Evolutionary conservation across 2,888 invertebrate species (phyloP), one percentile per base, ranked within the genome.

Genomic region (Sesia bembeciformis): DNA sequence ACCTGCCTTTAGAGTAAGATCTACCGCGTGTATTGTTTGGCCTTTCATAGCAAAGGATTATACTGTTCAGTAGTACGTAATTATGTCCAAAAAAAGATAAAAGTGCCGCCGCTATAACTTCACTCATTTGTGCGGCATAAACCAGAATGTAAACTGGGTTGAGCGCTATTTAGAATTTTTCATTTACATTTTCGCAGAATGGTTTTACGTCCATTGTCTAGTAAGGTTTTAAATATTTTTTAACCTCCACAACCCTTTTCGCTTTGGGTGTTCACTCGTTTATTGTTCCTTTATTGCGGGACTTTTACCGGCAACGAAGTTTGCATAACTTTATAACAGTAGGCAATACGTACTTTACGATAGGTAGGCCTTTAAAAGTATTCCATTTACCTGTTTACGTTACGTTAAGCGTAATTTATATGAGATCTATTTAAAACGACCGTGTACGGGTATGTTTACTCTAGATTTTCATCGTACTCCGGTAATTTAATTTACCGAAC

Each of bases 271-370:
- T 80, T 76, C 78, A 67, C 66, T 69, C 70, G 67, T 74, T 78
- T 78, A 80, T 80, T 79, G 75, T 77, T 77, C 72, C 72, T 81
- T 78, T 81, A 77, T 81, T 77, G 68, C 68, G 64, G 70, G 68
- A 72, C 71, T 73, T 62, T 76, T 67, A 74, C 77, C 76, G 71
- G 72, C 78, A 73, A 67, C 67, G 67, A 71, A 71, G 75, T 78
- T 83, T 82, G 79, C 76, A 75, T 80, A 80, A 80, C 72, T 70
- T 70, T 70, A 50, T 38, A 46, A 42, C 8, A n/a, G 43, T 46
- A 23, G 41, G 38, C 50, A 50, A 39, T n/a, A 8, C 46, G 46
- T 8, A n/a, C 23, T 4, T 46, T 46, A 46, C 46, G 23, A 46
- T 46, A 46, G 23, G 46, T 23, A 46, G 7, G 46, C 46, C 23